Evolutionary conservation across 2,113 vertebrate genomes (phyloP).

Genomic region (Manacus vitellinus): DNA sequence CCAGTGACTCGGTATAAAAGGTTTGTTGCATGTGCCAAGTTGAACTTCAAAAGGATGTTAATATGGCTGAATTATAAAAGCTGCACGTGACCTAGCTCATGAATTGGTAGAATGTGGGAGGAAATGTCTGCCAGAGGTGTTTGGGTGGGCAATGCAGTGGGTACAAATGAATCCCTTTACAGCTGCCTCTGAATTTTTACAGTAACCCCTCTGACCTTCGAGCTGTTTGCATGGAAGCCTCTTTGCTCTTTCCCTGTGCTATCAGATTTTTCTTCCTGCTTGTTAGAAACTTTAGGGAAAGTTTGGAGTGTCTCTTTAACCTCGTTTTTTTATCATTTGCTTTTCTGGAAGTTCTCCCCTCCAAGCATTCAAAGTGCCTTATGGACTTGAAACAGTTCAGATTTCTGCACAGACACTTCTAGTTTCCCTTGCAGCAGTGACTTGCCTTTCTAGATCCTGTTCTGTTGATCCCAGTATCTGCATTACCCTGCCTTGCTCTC

Average conservation of each 20-base stretch:
- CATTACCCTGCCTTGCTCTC: background rate
- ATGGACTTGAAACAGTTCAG: background rate
- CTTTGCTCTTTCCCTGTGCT: background rate
- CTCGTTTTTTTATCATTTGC: background rate
- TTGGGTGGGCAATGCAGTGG: background rate
- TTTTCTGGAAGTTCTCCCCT: background rate
- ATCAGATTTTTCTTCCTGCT: background rate
- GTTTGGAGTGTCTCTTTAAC: background rate
- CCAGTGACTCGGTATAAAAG: background rate
- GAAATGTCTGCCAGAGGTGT: background rate
- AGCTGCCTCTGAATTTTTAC: background rate
- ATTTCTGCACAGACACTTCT: background rate
- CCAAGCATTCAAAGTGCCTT: background rate
- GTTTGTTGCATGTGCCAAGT: background rate
- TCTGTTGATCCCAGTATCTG: background rate
- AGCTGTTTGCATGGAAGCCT: background rate
- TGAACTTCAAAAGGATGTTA: slow-evolving; percentile 1
- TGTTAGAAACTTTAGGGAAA: background rate
- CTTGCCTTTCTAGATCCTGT: background rate
- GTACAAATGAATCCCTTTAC: background rate
- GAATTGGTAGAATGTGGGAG: background rate
- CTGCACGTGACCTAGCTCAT: background rate
- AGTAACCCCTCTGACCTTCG: background rate
- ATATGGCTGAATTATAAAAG: background rate
- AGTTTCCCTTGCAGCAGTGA: background rate